These are phyloP conservation scores for Halcyon smyrnensis DNA, from an alignment of 2,797 vertebrate genomes.

Conservation along the genomic window DNA sequence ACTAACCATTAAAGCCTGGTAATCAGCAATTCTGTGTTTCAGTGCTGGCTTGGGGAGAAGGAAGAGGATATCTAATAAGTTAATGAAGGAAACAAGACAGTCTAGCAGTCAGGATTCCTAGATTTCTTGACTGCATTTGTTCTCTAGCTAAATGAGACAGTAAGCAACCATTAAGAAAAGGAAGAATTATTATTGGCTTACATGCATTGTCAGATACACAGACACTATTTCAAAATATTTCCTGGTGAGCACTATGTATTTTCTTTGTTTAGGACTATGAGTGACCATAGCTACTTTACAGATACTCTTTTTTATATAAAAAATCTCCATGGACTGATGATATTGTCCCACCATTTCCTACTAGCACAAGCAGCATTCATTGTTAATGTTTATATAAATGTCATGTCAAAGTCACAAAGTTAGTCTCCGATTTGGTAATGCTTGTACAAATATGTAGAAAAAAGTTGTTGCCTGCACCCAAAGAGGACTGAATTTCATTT, in stretches of 20 bases:
- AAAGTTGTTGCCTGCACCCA: background rate
- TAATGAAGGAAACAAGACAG: background rate
- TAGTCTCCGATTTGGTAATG: background rate
- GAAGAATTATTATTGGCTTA: background rate
- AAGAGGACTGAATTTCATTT: background rate
- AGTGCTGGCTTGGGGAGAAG: background rate
- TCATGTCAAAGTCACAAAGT: background rate
- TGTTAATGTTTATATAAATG: background rate
- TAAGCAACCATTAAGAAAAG: background rate
- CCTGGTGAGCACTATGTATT: background rate
- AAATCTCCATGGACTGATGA: background rate
- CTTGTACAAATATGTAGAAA: background rate
- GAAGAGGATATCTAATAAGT: background rate
- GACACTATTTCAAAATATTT: background rate
- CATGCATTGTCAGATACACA: background rate
- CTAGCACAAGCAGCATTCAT: background rate
- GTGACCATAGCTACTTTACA: background rate
- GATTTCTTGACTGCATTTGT: background rate
- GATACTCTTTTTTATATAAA: background rate
- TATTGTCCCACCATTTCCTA: background rate
- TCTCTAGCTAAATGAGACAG: background rate
- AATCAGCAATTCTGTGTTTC: background rate
- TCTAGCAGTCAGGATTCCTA: background rate
- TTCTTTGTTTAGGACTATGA: background rate
- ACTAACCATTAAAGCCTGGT: background rate